phyloP scores from a whole-genome alignment of 1,140 invertebrate species.

The Macrobrachium rosenbergii region DNA sequence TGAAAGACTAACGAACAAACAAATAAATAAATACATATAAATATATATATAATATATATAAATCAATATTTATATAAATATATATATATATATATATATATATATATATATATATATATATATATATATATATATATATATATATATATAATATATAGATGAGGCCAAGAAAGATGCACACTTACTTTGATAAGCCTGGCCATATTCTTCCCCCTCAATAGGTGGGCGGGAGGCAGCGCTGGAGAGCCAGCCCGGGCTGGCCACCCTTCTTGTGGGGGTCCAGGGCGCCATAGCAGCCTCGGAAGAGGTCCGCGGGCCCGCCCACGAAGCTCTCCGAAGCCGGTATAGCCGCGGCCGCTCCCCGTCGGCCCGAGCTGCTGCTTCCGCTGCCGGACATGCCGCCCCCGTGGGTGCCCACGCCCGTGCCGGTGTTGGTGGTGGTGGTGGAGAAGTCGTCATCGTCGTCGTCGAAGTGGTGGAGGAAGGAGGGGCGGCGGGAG shows the following conservation, averaged over 20 bases:
- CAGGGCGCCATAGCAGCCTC: conserved; percentile 47
- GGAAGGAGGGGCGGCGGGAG: conserved; percentile 43
- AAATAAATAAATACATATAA: not conserved
- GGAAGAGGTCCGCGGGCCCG: conserved; percentile 38
- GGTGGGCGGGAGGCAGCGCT: conserved; percentile 73
- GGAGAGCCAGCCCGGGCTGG: conserved; percentile 28
- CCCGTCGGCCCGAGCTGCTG: not conserved
- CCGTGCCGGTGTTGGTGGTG: conserved; percentile 8
- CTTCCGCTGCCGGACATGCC: not conserved
- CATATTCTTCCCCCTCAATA: conserved; percentile 75
- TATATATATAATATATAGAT: not conserved
- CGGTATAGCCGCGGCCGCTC: conserved; percentile 20
- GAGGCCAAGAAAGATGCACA: not conserved
- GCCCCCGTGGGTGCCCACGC: not conserved
- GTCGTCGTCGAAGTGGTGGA: conserved; percentile 31
- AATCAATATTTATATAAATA: not conserved
- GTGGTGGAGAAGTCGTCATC: conserved; percentile 11
- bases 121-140: conserved; percentile 20
- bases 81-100: conserved; percentile 17
- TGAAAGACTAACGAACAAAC: no score
- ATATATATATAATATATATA: not conserved
- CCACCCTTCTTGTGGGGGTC: conserved; percentile 49
- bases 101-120: conserved; percentile 20
- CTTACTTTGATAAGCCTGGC: conserved; percentile 75
- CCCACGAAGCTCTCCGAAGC: conserved; percentile 45